Evolutionary conservation across 2,797 vertebrate genomes (phyloP).

Genomic region (Scyliorhinus canicula): DNA sequence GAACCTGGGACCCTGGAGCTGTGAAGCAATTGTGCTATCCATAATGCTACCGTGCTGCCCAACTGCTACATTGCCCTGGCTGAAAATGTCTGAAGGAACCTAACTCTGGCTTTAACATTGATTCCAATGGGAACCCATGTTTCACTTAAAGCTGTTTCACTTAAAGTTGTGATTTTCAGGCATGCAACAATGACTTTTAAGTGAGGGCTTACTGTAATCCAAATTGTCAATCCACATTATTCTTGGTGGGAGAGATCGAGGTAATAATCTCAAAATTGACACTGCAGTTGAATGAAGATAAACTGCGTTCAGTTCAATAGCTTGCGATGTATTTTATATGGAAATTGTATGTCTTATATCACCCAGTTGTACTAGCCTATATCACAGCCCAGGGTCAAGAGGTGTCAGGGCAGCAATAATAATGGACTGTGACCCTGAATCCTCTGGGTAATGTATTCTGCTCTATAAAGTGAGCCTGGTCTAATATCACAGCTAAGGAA

Average conservation of each 20-base stretch:
- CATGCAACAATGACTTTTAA: no score
- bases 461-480: not conserved
- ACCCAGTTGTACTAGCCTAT: not conserved
- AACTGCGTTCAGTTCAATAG: not conserved
- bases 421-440: not conserved
- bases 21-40: no score
- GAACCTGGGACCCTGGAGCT: no score
- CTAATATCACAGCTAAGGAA: slow-evolving; percentile 4
- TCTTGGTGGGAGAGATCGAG: not conserved
- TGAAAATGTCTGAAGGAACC: no score
- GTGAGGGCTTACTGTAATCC: no score
- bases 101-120: no score
- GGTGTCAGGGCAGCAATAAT: not conserved
- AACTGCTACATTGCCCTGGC: no score
- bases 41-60: no score
- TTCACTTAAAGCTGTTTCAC: no score
- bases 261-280: not conserved
- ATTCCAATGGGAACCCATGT: no score
- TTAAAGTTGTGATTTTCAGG: no score
- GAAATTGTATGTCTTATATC: not conserved
- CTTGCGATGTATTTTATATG: not conserved
- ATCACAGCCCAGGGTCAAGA: not conserved
- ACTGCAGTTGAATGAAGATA: not conserved
- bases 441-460: not conserved
- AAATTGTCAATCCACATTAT: not conserved